Conservation (phyloP, 2,888 invertebrate species). For the Lamellibrachia columna region DNA sequence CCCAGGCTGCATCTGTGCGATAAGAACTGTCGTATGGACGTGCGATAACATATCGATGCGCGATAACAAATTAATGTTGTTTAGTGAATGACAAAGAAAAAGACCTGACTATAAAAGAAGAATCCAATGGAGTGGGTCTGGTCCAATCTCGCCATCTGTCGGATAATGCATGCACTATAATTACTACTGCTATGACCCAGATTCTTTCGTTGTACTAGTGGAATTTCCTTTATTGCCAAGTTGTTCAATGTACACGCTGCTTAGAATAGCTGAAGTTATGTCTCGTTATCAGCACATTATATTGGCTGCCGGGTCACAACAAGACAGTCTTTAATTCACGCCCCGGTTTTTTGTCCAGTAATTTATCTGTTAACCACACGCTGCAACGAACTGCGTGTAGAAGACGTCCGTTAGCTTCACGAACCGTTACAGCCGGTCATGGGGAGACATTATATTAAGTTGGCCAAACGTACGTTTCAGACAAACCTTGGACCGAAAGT, state of each 20-base stretch:
- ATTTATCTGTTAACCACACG: not conserved
- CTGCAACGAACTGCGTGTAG: not conserved
- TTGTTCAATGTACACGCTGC: constrained; percentile 9
- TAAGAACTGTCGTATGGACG: not conserved
- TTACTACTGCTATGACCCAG: not conserved
- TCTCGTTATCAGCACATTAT: not conserved
- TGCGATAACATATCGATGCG: not conserved
- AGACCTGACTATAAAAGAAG: not conserved
- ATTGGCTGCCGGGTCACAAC: not conserved
- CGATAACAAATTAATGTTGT: constrained; percentile 16
- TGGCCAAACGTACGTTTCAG: too few relatives aligned
- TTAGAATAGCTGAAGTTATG: not conserved
- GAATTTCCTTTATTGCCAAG: not conserved
- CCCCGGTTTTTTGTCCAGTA: too few relatives aligned
- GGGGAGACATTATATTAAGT: too few relatives aligned
- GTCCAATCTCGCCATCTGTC: constrained; percentile 12
- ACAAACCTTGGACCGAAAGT: not conserved
- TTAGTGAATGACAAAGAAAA: constrained; percentile 1
- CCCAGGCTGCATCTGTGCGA: not conserved
- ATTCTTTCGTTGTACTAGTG: not conserved
- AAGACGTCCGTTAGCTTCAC: not conserved
- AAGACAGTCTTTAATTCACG: not conserved
- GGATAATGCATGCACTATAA: constrained; percentile 10
- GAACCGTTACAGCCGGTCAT: too few relatives aligned
- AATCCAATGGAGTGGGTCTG: not conserved